Evolutionary conservation across 2,888 invertebrate genomes (phyloP).

Genomic region (Oscheius sp.): DNA sequence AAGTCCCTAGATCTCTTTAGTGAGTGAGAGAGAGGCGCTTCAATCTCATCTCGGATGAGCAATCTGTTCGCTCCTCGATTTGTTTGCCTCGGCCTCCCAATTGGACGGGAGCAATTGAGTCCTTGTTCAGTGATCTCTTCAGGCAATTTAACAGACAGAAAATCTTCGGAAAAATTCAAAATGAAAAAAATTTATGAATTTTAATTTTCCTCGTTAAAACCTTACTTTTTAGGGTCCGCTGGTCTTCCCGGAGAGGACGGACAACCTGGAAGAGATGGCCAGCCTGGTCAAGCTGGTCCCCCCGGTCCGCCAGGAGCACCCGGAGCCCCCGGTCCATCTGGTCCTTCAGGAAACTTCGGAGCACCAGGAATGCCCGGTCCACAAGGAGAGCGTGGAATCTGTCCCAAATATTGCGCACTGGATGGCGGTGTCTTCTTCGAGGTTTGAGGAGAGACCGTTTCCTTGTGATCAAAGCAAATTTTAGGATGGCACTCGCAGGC

Average conservation of each 20-base stretch:
- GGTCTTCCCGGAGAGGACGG: conserved; percentile 64
- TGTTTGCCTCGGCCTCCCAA: no score
- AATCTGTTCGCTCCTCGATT: no score
- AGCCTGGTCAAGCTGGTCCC: conserved; percentile 59
- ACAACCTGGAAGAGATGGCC: conserved; percentile 65
- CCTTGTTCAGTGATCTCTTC: no score
- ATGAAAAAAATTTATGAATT: no score
- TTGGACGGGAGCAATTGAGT: no score
- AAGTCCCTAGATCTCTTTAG: neutral
- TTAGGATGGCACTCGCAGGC: conserved; percentile 52
- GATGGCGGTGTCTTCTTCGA: conserved; percentile 64
- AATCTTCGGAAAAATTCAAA: no score
- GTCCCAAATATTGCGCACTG: conserved; percentile 60
- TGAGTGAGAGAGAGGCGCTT: no score
- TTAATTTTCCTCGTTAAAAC: neutral
- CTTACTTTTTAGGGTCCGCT: conserved; percentile 47
- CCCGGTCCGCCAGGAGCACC: conserved; percentile 64
- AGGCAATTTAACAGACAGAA: no score
- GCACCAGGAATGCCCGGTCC: conserved; percentile 55
- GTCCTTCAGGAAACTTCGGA: conserved; percentile 50
- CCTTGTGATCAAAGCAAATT: no score
- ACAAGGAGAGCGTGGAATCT: conserved; percentile 61
- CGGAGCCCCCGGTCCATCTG: conserved; percentile 58
- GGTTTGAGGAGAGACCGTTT: no score
- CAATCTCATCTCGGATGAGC: no score